Percentiles rank a stretch among this genome's conserved stretches.
Evolutionary conservation across 2,888 invertebrate genomes (phyloP).

Genomic region (Tetrapedia diversipes): DNA sequence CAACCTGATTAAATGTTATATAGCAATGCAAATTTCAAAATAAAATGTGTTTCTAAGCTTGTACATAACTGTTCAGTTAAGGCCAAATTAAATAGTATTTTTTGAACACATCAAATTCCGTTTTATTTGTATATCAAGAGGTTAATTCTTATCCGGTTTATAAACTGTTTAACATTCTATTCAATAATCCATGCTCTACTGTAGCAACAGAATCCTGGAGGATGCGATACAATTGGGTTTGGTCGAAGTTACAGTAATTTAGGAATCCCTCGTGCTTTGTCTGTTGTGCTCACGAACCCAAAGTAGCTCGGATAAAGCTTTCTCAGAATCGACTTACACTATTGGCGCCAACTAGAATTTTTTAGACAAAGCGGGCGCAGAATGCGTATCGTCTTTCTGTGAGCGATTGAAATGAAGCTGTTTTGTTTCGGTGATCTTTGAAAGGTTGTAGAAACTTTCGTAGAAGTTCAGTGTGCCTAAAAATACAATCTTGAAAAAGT

Average conservation of each 20-base stretch:
- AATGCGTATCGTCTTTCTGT: background rate
- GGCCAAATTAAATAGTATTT: too few species aligned
- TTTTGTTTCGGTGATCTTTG: background rate
- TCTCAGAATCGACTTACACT: background rate
- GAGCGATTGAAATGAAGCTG: background rate
- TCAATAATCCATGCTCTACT: background rate
- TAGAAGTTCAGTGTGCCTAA: background rate
- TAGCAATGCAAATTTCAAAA: too few species aligned
- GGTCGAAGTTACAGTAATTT: background rate
- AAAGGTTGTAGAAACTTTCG: background rate
- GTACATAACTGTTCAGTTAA: too few species aligned
- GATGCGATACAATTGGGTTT: background rate
- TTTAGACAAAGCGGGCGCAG: background rate
- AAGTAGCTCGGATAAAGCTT: constrained; percentile 4
- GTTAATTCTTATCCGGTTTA: too few species aligned
- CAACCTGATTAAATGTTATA: too few species aligned
- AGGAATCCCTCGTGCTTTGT: background rate
- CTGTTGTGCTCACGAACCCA: background rate
- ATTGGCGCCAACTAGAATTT: constrained; percentile 2
- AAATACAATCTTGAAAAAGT: too few species aligned
- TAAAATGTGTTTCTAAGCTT: too few species aligned
- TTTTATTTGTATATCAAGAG: too few species aligned
- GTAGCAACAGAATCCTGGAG: background rate
- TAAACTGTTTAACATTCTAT: too few species aligned
- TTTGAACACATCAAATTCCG: too few species aligned